Base-by-base conservation (phyloP, 2,888 invertebrate species). In the Tromatobia lineatoria region DNA sequence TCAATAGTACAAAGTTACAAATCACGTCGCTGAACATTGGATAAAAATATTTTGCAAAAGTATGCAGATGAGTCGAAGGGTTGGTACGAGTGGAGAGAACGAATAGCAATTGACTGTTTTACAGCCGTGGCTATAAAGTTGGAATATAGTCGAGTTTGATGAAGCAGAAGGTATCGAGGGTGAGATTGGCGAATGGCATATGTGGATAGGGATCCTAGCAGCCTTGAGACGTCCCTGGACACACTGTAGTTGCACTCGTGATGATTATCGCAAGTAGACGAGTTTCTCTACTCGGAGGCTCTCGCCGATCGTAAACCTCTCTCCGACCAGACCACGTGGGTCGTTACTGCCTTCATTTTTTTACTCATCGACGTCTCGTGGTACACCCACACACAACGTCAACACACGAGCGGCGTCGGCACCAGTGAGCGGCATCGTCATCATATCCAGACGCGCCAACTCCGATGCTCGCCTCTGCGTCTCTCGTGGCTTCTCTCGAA, bases 181-280 rank as follows among this genome's bases (percentile, higher is more conserved):
- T 18, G 50, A 23, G 50, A 61, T 71, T 59, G n/a, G 59, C 29
- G 20, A 73, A 59, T 38, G 54, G 59, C 29, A 67, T 25, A 67
- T n/a, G 66, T 57, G 64, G 34, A 54, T 54, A 45, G 80, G 80
- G 84, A 64, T 47, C 77, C 57, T n/a, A 10, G n/a, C 57, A 77
- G 77, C 77, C 80, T 84, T 74, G 84, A 84, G 84, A 80, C 84
- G 84, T 78, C 73, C 80, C 84, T 84, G 80, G 54, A 20, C 61
- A 38, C 75, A 59, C 71, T 59, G 57, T 45, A 71, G 71, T 69
- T 74, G 80, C 74, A 77, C 81, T 76, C 80, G 50, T 74, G 81
- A 78, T 81, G 74, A 81, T 84, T 84, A 84, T 84, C 84, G 78
- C 80, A 23, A 84, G 84, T 84, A 84, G 81, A 81, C 80, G 84